Conservation (phyloP, 2,888 invertebrate genomes). For the Scaptomyza flava region DNA sequence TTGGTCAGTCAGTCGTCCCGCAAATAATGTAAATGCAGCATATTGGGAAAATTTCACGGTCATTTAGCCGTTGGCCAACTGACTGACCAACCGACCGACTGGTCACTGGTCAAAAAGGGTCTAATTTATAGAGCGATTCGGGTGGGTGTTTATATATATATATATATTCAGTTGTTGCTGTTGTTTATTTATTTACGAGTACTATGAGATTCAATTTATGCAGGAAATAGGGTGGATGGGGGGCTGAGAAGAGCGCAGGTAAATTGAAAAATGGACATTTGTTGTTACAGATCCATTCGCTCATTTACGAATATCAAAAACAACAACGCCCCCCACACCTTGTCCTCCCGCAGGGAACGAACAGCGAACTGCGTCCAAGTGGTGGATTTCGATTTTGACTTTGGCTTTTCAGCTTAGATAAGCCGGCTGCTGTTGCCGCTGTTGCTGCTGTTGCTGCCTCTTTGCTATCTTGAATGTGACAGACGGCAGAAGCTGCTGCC, state of each 20-base stretch:
- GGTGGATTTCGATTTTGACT: constrained; percentile 64
- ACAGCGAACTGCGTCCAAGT: constrained; percentile 29
- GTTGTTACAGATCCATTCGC: constrained; percentile 70
- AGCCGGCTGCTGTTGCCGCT: constrained; percentile 48
- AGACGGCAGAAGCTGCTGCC: constrained; percentile 40
- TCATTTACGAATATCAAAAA: constrained; percentile 40
- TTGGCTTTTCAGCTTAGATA: constrained; percentile 75
- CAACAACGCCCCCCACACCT: constrained; percentile 12
- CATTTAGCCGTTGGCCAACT: constrained; percentile 65
- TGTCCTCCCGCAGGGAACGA: constrained; percentile 5
- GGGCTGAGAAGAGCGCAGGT: constrained; percentile 29
- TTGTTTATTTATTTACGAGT: constrained; percentile 55
- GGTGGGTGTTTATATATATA: constrained; percentile 69
- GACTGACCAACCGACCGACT: constrained; percentile 29
- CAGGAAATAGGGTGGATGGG: too few relatives aligned
- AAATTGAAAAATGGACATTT: constrained; percentile 78
- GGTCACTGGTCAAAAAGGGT: constrained; percentile 56
- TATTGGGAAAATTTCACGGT: constrained; percentile 80
- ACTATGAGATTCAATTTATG: constrained; percentile 67
- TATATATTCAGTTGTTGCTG: too few relatives aligned
- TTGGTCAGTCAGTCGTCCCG: constrained; percentile 26
- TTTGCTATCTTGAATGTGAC: constrained; percentile 60
- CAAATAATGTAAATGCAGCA: constrained; percentile 59
- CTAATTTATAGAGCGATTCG: constrained; percentile 73
- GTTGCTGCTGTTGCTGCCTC: constrained; percentile 21